phyloP scores from a whole-genome alignment of 1,140 invertebrate genomes.

The Hylaeus volcanicus region DNA sequence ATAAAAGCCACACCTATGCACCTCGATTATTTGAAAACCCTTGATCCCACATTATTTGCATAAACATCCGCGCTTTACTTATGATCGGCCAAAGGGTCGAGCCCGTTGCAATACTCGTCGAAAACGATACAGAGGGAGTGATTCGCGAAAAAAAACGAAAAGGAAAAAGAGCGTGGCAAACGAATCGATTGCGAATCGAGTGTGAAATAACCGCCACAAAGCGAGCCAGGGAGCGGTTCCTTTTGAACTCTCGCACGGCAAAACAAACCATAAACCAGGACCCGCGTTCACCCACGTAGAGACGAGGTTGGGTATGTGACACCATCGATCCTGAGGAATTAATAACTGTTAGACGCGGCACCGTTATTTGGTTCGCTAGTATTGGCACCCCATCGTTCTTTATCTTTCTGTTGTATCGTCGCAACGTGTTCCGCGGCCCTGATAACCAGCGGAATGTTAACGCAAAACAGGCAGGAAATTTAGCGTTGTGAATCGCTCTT shows the following conservation, averaged over 20 bases:
- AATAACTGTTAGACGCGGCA: slow-evolving; percentile 44
- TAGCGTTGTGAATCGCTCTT: not conserved
- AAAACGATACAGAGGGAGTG: not conserved
- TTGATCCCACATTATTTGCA: too few relatives aligned
- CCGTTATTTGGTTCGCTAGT: slow-evolving; percentile 9
- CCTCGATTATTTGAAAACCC: too few relatives aligned
- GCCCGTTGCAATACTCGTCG: not conserved
- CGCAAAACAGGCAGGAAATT: slow-evolving; percentile 3
- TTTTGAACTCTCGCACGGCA: slow-evolving; percentile 41
- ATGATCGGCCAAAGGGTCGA: too few relatives aligned
- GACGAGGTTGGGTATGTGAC: slow-evolving; percentile 38
- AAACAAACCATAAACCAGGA: slow-evolving; percentile 47
- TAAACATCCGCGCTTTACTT: too few relatives aligned
- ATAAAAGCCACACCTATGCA: too few relatives aligned
- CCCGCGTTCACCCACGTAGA: slow-evolving; percentile 32
- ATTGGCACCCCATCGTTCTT: not conserved
- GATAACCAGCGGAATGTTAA: slow-evolving; percentile 10
- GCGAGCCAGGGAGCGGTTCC: slow-evolving; percentile 24
- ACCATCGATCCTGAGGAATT: slow-evolving; percentile 39
- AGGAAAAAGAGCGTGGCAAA: slow-evolving; percentile 30
- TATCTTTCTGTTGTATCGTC: not conserved
- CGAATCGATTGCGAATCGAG: slow-evolving; percentile 62
- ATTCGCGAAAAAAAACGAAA: not conserved
- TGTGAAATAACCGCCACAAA: slow-evolving; percentile 63
- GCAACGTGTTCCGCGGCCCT: not conserved